Evolutionary conservation across 2,113 vertebrate species (phyloP), one percentile per base, ranked within the genome.

Genomic region (Odobenus rosmarus): DNA sequence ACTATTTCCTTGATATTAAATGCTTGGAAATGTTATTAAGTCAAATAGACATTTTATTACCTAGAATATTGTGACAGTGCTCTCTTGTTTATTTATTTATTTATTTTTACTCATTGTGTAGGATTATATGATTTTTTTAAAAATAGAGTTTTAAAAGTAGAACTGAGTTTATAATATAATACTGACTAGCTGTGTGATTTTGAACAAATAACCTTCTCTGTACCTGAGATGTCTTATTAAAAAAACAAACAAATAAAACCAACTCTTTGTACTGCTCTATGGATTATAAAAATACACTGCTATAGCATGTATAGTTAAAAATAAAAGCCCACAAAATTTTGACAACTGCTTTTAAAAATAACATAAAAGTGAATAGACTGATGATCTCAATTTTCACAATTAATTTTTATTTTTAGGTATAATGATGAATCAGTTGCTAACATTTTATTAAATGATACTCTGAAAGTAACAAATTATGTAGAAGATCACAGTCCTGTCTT

Each of bases 341-440:
- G 7, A n/a, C 23, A 12, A 46, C n/a, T 51, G 1, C 0, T 59
- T 91, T 96, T 61, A 57, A 61, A 83, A 77, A 51, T 67, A 94
- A 92, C 51, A 57, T 39, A 79, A 90, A 92, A 77, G 19, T 67
- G 26, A 83, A 71, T 39, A 82, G 11, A 53, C 3, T 31, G 77
- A 88, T n/a, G 8, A 84, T 18, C 79, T 33, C 4, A 62, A 49
- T 72, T 85, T 69, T 4, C 12, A 36, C 1, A 72, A 55, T 13
- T 72, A 55, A 19, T 33, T 92, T 92, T 92, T 53, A 88, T 31
- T 92, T 91, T 89, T 89, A 33, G n/a, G 61, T 64, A 46, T 18
- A 83, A 36, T 59, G 26, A 6, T 42, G 16, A 53, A 77, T 61
- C 21, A 42, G 15, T 51, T 71, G 33, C 1, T 77, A 85, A 28